Evolutionary conservation across 2,113 vertebrate genomes (phyloP).

Genomic region (Cyanoliseus patagonus): DNA sequence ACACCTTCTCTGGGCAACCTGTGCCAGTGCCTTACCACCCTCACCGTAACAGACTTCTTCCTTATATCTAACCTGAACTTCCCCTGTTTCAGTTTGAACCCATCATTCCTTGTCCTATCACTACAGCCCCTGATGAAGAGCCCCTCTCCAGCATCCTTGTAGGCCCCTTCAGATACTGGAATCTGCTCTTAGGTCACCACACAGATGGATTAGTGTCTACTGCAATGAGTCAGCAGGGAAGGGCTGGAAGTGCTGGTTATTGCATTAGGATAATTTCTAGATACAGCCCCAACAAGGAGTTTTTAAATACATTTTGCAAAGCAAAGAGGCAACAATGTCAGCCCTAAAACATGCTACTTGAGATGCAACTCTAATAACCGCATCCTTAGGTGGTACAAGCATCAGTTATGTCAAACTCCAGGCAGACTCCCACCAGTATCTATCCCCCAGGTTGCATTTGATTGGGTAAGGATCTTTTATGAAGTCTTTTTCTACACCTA

Average conservation of each 20-base stretch:
- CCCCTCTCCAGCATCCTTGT: neutral
- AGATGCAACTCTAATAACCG: neutral
- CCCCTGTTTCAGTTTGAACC: neutral
- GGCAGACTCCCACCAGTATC: neutral
- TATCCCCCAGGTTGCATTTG: neutral
- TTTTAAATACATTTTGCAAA: neutral
- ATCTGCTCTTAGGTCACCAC: neutral
- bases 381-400: neutral
- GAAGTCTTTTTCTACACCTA: neutral
- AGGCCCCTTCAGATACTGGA: neutral
- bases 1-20: too few species aligned
- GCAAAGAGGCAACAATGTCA: neutral
- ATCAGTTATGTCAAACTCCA: neutral
- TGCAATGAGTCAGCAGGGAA: neutral
- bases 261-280: neutral
- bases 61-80: neutral
- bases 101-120: neutral
- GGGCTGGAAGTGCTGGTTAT: neutral
- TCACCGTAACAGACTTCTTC: too few species aligned
- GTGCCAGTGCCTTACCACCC: too few species aligned
- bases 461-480: neutral
- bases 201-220: neutral
- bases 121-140: neutral
- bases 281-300: rapidly evolving
- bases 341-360: neutral